Percentiles rank a stretch among this genome's conserved stretches.
These are phyloP conservation scores for Sebastes hubbsi DNA, from an alignment of 2,797 vertebrate species.

Conservation along the genomic window DNA sequence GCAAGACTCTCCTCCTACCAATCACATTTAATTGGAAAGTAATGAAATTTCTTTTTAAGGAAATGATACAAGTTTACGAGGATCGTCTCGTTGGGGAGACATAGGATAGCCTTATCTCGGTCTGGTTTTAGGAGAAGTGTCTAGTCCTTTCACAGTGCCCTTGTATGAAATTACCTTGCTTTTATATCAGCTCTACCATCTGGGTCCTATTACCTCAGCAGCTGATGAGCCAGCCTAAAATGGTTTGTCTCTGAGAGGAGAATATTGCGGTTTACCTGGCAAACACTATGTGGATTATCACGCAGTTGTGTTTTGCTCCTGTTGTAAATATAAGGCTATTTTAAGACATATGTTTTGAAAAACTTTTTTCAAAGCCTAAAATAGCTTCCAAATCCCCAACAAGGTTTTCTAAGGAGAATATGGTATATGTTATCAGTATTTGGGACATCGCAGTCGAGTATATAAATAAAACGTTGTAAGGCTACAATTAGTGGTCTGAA, in stretches of 20 bases:
- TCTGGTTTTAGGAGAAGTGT: slow-evolving; percentile 52
- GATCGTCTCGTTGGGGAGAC: slow-evolving; percentile 43
- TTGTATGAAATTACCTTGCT: slow-evolving; percentile 72
- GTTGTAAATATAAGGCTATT: slow-evolving; percentile 26
- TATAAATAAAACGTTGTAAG: slow-evolving; percentile 38
- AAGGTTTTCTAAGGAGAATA: slow-evolving; percentile 3
- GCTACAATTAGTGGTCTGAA: slow-evolving; percentile 47
- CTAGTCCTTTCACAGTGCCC: slow-evolving; percentile 46
- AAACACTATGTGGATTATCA: slow-evolving; percentile 32
- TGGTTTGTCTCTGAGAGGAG: slow-evolving; percentile 49
- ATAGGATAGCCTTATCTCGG: slow-evolving; percentile 48
- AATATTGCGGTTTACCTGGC: slow-evolving; percentile 46
- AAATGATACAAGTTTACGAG: slow-evolving; percentile 57
- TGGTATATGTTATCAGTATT: slow-evolving; percentile 27
- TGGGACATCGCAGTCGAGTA: slow-evolving; percentile 22
- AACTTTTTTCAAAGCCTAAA: neutral
- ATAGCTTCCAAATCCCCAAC: slow-evolving; percentile 9
- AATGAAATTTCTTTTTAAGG: slow-evolving; percentile 63
- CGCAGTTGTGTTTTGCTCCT: slow-evolving; percentile 34
- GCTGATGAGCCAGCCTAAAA: slow-evolving; percentile 57
- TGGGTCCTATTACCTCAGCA: slow-evolving; percentile 71
- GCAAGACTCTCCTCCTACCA: slow-evolving; percentile 11
- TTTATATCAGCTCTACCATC: slow-evolving; percentile 76
- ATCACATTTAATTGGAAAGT: slow-evolving; percentile 60
- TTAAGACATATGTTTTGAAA: slow-evolving; percentile 2